Base-by-base conservation (phyloP, 2,888 invertebrate genomes). In the Zootermopsis nevadensis region DNA sequence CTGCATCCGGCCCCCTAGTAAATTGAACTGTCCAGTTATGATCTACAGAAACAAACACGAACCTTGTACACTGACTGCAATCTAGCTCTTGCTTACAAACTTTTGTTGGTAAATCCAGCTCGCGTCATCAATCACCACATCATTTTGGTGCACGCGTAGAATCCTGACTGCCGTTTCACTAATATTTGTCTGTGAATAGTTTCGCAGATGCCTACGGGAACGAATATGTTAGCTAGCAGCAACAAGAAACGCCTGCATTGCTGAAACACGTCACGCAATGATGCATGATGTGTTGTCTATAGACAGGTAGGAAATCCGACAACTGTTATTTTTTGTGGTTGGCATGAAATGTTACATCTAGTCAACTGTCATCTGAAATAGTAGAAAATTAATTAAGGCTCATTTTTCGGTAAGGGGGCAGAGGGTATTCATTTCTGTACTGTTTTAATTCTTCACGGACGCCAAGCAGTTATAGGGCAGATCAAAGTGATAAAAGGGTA, bases 251-350 rank as follows among this genome's bases (percentile, higher is more conserved):
- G 2, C 31, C 67, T 27, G n/a, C 67, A 2, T 8, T 4, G 8
- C 31, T 19, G 27, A 1, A 8, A 27, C 7, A 67, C 67, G 30
- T 30, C 27, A 27, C 8, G 67, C 67, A 1, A 7, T 67, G 67
- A 67, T 67, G 67, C 7, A 30, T 66, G 66, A 66, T 67, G 67
- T 67, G 67, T 67, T 67, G 67, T 31, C 67, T 67, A 67, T 8
- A 67, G 2, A 30, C 27, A 67, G 30, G 30, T 19, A 30, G 30
- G 55, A 55, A 55, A 15, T 6, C 24, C n/a, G 55, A 55, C 12
- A 55, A 55, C 55, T 55, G 55, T 19, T 55, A 1, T n/a, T n/a
- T n/a, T n/a, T n/a, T n/a, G n/a, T n/a, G n/a, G 55, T 55, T 55
- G 55, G 6, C 55, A 55, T 19, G 55, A 2, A 55, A 55, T 22